phyloP scores from a whole-genome alignment of 2,797 vertebrate species.

The Lycodopsis pacificus region DNA sequence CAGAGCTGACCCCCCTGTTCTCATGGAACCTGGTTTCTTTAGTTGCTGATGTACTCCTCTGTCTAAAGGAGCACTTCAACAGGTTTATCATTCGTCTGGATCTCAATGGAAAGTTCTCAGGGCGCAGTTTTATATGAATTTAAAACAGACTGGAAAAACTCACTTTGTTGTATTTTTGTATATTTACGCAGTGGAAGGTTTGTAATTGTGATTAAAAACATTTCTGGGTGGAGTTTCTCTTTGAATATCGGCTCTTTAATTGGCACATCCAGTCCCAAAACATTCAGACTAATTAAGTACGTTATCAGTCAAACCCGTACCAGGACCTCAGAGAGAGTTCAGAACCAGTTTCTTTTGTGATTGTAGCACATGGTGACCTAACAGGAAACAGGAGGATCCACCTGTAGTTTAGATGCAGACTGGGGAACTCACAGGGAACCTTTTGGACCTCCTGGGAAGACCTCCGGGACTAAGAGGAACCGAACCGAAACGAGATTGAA shows the following conservation, averaged over 20 bases:
- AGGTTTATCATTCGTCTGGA: constrained; percentile 30
- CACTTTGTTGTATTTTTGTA: constrained; percentile 48
- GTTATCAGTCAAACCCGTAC: neutral
- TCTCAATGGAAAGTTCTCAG: constrained; percentile 60
- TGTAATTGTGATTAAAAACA: neutral
- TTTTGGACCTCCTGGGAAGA: constrained; percentile 19
- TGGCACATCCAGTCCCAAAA: constrained; percentile 9
- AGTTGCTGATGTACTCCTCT: neutral
- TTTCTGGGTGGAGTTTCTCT: neutral
- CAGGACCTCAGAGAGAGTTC: constrained; percentile 59
- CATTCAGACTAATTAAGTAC: neutral
- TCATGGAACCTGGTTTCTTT: neutral
- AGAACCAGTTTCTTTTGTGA: constrained; percentile 55
- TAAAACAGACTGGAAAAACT: constrained; percentile 25
- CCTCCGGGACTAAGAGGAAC: constrained; percentile 24
- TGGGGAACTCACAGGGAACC: constrained; percentile 13
- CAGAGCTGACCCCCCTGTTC: constrained; percentile 24
- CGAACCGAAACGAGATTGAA: constrained; percentile 1
- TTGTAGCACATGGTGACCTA: constrained; percentile 14
- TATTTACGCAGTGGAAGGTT: constrained; percentile 2
- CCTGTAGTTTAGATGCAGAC: neutral
- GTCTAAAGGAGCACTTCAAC: neutral
- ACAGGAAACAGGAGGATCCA: neutral
- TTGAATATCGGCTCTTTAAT: constrained; percentile 16
- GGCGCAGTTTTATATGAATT: constrained; percentile 51